Percentiles rank a stretch among this genome's conserved stretches.
Conservation (phyloP, 2,797 vertebrate genomes). For the Distichodus sexfasciatus region DNA sequence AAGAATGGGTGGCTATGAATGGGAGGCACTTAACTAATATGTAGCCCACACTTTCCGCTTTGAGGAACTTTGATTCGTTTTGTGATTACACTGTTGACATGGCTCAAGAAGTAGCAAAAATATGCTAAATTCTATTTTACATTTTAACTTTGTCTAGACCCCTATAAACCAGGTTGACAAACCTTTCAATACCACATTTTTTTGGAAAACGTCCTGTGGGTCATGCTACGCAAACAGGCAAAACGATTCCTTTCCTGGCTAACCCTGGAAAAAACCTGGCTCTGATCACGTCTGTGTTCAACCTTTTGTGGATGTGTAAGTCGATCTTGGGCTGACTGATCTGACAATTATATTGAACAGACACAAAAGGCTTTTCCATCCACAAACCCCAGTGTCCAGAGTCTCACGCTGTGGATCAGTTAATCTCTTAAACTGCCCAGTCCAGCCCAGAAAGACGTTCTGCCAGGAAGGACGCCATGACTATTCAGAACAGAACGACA, state of each 20-base stretch:
- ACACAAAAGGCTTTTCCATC: slow-evolving; percentile 8
- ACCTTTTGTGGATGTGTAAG: slow-evolving; percentile 20
- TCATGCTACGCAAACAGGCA: slow-evolving; percentile 33
- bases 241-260: slow-evolving; percentile 35
- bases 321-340: slow-evolving; percentile 44
- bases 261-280: slow-evolving; percentile 19
- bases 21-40: background rate
- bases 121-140: no score
- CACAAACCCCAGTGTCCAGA: slow-evolving; percentile 33
- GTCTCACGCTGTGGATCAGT: slow-evolving; percentile 50
- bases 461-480: slow-evolving; percentile 38
- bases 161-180: no score
- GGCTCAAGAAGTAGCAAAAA: background rate
- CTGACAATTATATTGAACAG: slow-evolving; percentile 31
- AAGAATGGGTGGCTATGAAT: background rate
- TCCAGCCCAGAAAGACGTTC: slow-evolving; percentile 39
- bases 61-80: background rate
- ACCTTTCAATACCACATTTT: background rate
- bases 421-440: background rate
- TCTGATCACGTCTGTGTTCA: background rate
- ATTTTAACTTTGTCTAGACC: background rate
- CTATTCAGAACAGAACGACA: slow-evolving; percentile 45
- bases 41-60: background rate
- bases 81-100: background rate
- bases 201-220: background rate